phyloP scores from a whole-genome alignment of 2,888 invertebrate genomes.

The Harmothoe impar region DNA sequence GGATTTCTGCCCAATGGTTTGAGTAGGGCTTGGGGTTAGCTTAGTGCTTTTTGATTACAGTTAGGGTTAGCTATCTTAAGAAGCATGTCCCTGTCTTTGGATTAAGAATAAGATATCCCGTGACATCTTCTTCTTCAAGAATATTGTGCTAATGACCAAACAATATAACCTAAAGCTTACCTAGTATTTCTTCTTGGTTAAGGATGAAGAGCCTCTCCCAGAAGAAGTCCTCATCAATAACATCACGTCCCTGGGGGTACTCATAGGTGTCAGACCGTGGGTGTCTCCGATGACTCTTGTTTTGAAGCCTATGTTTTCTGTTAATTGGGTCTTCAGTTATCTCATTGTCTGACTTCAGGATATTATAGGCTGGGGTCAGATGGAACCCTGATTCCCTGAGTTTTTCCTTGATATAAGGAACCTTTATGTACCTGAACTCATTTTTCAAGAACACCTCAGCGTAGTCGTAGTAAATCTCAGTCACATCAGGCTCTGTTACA shows the following conservation, averaged over 20 bases:
- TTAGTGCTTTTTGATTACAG: too few relatives aligned
- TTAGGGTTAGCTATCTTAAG: too few relatives aligned
- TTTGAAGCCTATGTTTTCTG: neutral
- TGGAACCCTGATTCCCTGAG: constrained; percentile 67
- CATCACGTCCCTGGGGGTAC: neutral
- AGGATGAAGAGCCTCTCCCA: constrained; percentile 51
- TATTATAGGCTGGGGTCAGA: constrained; percentile 68
- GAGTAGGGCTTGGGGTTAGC: too few relatives aligned
- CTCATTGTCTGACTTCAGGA: neutral
- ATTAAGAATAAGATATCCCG: too few relatives aligned
- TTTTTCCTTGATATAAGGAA: neutral
- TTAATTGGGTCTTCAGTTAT: neutral
- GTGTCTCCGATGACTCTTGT: neutral
- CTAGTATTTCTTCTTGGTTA: constrained; percentile 14
- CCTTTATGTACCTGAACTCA: neutral
- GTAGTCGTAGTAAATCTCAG: constrained; percentile 45
- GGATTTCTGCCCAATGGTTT: too few relatives aligned
- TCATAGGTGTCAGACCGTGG: neutral
- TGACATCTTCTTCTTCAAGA: too few relatives aligned
- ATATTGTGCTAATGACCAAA: too few relatives aligned
- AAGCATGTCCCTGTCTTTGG: too few relatives aligned
- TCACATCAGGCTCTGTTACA: neutral
- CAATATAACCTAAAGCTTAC: neutral
- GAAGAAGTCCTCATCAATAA: constrained; percentile 42
- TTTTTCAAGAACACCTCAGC: constrained; percentile 41